Percentiles rank a stretch among this genome's conserved stretches.
These are phyloP conservation scores for Salticus scenicus DNA, from an alignment of 2,888 invertebrate genomes.

Conservation along the genomic window DNA sequence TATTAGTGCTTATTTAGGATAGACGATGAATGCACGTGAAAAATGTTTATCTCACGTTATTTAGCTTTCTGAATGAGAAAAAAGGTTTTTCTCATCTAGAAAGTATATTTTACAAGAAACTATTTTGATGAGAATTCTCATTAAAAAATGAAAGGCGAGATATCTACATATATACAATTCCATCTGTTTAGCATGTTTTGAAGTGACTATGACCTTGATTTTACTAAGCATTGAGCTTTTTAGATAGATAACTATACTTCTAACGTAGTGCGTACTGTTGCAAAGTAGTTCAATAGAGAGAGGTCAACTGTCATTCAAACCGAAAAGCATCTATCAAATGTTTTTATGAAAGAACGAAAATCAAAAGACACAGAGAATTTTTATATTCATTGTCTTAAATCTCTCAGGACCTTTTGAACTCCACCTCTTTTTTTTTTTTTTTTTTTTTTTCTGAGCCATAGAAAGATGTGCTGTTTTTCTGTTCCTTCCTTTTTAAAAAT, in stretches of 20 bases:
- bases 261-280: constrained; percentile 10
- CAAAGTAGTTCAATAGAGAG: constrained; percentile 27
- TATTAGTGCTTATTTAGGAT: too few species aligned
- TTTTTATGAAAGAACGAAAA: constrained; percentile 13
- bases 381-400: not conserved
- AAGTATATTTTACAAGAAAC: too few species aligned
- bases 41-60: too few species aligned
- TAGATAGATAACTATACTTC: not conserved
- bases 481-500: too few species aligned
- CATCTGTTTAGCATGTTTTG: not conserved
- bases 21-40: too few species aligned
- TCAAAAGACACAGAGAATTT: not conserved
- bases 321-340: constrained; percentile 25
- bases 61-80: too few species aligned
- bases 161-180: not conserved
- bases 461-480: too few species aligned
- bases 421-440: too few species aligned
- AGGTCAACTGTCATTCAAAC: constrained; percentile 28
- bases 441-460: too few species aligned
- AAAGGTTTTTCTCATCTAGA: too few species aligned
- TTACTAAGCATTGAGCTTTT: not conserved
- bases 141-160: not conserved
- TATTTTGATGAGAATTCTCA: too few species aligned
- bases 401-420: not conserved
- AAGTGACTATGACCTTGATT: not conserved